A percentile compares a stretch with the other conserved stretches of the same genome.
Conservation (phyloP, 2,797 vertebrate genomes). For the Orientallactaga sibirica region DNA sequence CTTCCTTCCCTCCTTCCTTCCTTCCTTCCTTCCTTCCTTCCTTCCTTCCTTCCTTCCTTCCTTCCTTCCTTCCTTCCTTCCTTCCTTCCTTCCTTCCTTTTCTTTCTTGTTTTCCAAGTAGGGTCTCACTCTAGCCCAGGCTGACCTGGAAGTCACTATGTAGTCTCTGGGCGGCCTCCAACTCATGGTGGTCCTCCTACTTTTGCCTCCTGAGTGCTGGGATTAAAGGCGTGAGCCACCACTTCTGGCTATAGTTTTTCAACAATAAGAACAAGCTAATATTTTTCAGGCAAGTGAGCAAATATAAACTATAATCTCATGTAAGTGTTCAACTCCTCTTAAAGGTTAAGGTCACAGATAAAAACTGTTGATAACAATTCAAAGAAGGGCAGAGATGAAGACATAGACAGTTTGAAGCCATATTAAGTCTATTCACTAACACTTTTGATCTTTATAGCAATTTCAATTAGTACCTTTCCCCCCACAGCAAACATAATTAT, state of each 20-base stretch:
- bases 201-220: too few species aligned
- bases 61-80: too few species aligned
- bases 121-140: too few species aligned
- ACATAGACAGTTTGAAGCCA: neutral
- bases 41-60: too few species aligned
- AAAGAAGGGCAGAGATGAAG: neutral
- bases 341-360: slow-evolving; percentile 41
- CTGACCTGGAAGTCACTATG: too few species aligned
- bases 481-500: slow-evolving; percentile 44
- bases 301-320: slow-evolving; percentile 34
- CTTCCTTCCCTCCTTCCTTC: too few species aligned
- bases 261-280: neutral
- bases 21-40: too few species aligned
- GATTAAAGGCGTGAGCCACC: too few species aligned
- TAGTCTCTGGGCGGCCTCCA: too few species aligned
- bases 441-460: slow-evolving; percentile 54
- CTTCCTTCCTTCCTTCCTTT: too few species aligned
- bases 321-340: neutral
- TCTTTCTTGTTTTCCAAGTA: too few species aligned
- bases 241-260: neutral
- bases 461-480: neutral
- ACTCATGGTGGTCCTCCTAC: too few species aligned
- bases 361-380: slow-evolving; percentile 21
- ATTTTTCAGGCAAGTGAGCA: slow-evolving; percentile 7
- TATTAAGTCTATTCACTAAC: neutral